Base-by-base conservation (phyloP, 2,797 vertebrate genomes). In the Peromyscus attwateri region DNA sequence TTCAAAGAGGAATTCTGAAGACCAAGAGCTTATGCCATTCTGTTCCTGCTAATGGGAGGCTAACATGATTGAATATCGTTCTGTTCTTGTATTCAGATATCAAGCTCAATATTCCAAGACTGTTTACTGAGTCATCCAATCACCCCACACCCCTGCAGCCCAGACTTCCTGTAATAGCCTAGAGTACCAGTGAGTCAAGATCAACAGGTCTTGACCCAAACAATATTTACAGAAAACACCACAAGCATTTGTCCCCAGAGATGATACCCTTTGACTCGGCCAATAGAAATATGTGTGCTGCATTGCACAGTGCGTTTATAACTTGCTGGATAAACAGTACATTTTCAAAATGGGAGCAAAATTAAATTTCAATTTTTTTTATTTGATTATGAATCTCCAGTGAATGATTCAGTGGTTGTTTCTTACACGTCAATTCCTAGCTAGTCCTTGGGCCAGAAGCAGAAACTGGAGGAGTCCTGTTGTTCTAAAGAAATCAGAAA, bases 1-100 rank as follows among this genome's bases (percentile, higher is more conserved):
- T 98, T 75, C 49, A 87, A 92, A 96, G 66, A 98, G 55, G 91
- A 96, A 98, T 97, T 98, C 87, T 97, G 95, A 68, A 97, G 97
- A 97, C 52, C 57, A 95, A 80, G 21, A 96, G 79, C 81, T 88
- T 95, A 97, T 96, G 97, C 46, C 77, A 94, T 97, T 95, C 91
- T 25, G 8, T 91, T 92, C 23, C 82, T 97, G 73, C 60, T 98
- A 97, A 97, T 94, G 85, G 57, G 92, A 98, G 93, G 57, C 64
- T 97, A 83, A 76, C 89, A 92, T 95, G 70, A 93, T 97, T 97
- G 96, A 94, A 57, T 94, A 92, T 96, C 96, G 66, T 89, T 97
- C 95, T 94, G 68, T 52, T 49, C 89, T 81, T 97, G 46, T 80
- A 81, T 89, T 95, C 94, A 75, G 88, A 96, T 97, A 96, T 40